Evolutionary conservation across 2,888 invertebrate genomes (phyloP).

Genomic region (Lochmaea crataegi): DNA sequence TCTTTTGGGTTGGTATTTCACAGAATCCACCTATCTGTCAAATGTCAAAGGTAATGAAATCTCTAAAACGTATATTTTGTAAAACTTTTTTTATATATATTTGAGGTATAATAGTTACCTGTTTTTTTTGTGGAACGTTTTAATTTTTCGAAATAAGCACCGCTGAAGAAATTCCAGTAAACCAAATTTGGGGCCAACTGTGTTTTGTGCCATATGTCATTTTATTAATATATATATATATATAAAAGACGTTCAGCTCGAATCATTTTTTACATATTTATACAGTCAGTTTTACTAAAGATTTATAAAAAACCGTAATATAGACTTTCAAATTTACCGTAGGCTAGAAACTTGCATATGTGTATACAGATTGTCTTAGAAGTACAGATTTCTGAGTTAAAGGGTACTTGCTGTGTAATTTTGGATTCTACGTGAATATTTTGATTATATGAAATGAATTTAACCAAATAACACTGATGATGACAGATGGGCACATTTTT

Average conservation of each 20-base stretch:
- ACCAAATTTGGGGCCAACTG: conserved; percentile 22
- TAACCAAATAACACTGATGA: too few relatives aligned
- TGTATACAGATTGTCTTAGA: neutral
- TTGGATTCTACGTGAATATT: too few relatives aligned
- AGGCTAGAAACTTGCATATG: neutral
- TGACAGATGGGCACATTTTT: neutral
- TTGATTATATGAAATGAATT: too few relatives aligned
- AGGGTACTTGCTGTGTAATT: too few relatives aligned
- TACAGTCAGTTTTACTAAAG: neutral
- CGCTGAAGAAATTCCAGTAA: conserved; percentile 5
- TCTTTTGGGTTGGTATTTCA: too few relatives aligned
- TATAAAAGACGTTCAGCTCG: conserved; percentile 1
- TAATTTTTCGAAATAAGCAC: neutral
- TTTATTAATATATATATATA: neutral
- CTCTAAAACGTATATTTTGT: neutral
- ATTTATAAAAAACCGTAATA: neutral
- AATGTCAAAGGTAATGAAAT: neutral
- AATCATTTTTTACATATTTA: conserved; percentile 8
- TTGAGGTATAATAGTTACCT: neutral
- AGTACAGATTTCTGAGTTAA: neutral
- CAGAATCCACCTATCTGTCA: neutral
- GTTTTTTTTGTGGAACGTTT: neutral
- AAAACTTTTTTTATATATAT: neutral
- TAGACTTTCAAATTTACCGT: neutral
- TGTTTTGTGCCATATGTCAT: conserved; percentile 26